A percentile compares a stretch with the other conserved stretches of the same genome.
Conservation (phyloP, 2,888 invertebrate species). For the Automeris io region DNA sequence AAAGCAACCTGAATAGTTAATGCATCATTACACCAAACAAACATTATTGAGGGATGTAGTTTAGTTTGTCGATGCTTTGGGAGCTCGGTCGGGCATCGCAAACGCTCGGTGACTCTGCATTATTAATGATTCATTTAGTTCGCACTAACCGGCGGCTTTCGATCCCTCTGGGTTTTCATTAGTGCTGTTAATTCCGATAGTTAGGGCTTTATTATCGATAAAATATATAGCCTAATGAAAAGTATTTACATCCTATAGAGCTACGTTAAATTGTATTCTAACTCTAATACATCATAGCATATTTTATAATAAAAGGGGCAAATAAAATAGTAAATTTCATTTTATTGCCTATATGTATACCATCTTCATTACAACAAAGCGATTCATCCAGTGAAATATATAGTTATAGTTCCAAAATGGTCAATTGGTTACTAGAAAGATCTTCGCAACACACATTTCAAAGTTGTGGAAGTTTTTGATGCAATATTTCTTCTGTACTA, state of each 20-base stretch:
- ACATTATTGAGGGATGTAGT: slow-evolving; percentile 43
- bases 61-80: slow-evolving; percentile 47
- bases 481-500: too few species aligned
- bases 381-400: too few species aligned
- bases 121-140: slow-evolving; percentile 78
- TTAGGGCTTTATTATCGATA: background rate
- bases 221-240: background rate
- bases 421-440: too few species aligned
- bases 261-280: too few species aligned
- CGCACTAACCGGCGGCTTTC: slow-evolving; percentile 69
- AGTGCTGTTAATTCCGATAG: slow-evolving; percentile 33
- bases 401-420: too few species aligned
- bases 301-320: too few species aligned
- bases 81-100: slow-evolving; percentile 24
- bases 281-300: too few species aligned
- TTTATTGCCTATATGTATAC: too few species aligned
- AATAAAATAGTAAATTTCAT: too few species aligned
- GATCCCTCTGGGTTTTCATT: slow-evolving; percentile 58
- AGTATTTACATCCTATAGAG: background rate
- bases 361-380: too few species aligned
- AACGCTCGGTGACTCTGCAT: slow-evolving; percentile 63
- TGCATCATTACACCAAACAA: slow-evolving; percentile 3
- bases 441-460: too few species aligned
- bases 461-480: too few species aligned
- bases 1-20: slow-evolving; percentile 6